Evolutionary conservation across 1,140 invertebrate species (phyloP).

Genomic region (honey bee (Apis mellifera)): Amel_HAv3.1 CM009933.2:3424001-3424500

Average conservation of each 20-base stretch:
- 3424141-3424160: neutral
- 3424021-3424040: neutral
- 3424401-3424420: no score
- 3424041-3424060: neutral
- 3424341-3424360: constrained; percentile 37
- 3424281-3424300: constrained; percentile 77
- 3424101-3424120: constrained; percentile 2
- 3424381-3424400: no score
- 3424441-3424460: no score
- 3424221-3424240: constrained; percentile 73
- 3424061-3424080: constrained; percentile 36
- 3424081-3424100: constrained; percentile 60
- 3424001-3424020: no score
- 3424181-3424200: neutral
- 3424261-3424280: constrained; percentile 71
- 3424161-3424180: neutral
- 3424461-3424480: no score
- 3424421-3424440: no score
- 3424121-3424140: neutral
- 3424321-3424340: neutral
- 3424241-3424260: constrained; percentile 75
- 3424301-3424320: constrained; percentile 58
- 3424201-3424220: constrained; percentile 68
- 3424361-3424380: constrained; percentile 48
- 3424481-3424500: no score